phyloP scores from a whole-genome alignment of 2,113 vertebrate genomes.

The Chroicocephalus ridibundus region DNA sequence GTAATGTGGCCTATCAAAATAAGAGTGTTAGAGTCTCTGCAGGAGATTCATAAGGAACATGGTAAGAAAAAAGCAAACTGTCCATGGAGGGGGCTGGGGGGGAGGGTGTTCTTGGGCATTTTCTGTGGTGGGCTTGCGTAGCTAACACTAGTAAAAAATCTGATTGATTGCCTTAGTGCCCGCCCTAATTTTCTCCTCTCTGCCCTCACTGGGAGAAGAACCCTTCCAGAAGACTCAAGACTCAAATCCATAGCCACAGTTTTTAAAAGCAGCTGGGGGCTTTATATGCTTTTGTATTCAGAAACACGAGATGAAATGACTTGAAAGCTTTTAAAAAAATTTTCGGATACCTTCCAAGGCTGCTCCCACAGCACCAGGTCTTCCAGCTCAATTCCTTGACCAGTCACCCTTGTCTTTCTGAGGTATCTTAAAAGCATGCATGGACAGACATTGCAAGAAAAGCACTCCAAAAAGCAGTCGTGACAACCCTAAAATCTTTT shows the following conservation, averaged over 20 bases:
- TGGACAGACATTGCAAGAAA: background rate
- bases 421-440: background rate
- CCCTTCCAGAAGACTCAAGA: background rate
- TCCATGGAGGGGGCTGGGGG: too few species aligned
- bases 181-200: background rate
- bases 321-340: background rate
- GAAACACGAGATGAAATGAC: background rate
- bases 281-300: background rate
- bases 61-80: background rate
- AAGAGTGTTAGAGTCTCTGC: conserved; percentile 87
- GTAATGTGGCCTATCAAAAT: conserved; percentile 88
- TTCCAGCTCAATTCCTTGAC: background rate
- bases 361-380: background rate
- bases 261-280: background rate
- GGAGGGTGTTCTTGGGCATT: background rate
- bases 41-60: conserved; percentile 82
- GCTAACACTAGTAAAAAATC: background rate
- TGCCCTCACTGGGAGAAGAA: background rate
- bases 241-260: background rate
- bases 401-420: background rate
- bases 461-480: background rate
- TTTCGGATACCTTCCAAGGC: background rate
- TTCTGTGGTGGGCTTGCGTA: conserved; percentile 11
- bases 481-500: background rate
- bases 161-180: background rate